phyloP scores from a whole-genome alignment of 2,797 vertebrate species.

The Anabacerthia variegaticeps region DNA sequence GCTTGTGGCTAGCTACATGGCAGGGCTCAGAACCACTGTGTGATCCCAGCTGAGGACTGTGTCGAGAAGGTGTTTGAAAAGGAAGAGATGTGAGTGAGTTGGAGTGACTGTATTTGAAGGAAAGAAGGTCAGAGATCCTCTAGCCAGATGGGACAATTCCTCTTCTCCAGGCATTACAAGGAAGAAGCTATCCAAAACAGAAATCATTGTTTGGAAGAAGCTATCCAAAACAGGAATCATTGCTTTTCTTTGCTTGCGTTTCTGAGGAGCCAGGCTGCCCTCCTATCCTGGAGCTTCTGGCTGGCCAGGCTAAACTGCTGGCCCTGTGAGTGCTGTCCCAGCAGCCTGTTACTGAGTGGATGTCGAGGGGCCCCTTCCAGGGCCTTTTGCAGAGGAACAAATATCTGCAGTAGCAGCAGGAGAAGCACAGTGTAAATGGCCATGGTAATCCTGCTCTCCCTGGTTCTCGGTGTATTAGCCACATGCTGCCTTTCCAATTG shows the following conservation, averaged over 20 bases:
- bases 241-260: background rate
- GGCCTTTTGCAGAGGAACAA: background rate
- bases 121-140: background rate
- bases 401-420: background rate
- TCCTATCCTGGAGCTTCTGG: background rate
- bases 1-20: background rate
- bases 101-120: background rate
- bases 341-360: background rate
- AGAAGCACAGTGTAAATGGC: background rate
- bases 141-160: background rate
- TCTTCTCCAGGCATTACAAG: background rate
- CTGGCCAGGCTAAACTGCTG: background rate
- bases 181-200: background rate
- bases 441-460: background rate
- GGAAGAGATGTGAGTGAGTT: background rate
- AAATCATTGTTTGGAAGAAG: background rate
- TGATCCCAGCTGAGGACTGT: background rate
- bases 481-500: background rate
- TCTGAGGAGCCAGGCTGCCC: background rate
- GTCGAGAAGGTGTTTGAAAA: background rate
- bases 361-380: background rate
- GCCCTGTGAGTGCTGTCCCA: background rate
- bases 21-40: background rate
- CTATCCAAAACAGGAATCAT: background rate
- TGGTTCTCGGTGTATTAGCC: background rate